phyloP scores from a whole-genome alignment of 2,888 invertebrate genomes.

The Tetheella fluctuosa region DNA sequence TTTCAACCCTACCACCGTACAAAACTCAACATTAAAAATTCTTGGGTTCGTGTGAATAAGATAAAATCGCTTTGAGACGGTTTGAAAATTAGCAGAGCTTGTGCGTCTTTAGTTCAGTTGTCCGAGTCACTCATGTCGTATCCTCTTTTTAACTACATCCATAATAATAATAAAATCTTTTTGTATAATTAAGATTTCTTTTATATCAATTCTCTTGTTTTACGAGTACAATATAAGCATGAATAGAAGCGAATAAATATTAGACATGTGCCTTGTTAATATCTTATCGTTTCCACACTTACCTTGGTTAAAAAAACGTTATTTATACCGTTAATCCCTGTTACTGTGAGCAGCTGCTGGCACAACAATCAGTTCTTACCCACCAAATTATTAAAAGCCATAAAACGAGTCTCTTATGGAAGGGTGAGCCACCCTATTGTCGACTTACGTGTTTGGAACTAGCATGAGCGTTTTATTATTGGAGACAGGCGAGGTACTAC shows the following conservation, averaged over 20 bases:
- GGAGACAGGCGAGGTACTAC: slow-evolving; percentile 61
- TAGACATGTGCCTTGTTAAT: slow-evolving; percentile 34
- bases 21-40: too few species aligned
- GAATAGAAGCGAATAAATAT: slow-evolving; percentile 37
- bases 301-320: slow-evolving; percentile 56
- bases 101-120: background rate
- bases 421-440: slow-evolving; percentile 80
- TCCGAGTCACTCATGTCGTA: background rate
- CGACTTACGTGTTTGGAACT: slow-evolving; percentile 71
- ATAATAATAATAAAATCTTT: background rate
- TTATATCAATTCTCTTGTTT: background rate
- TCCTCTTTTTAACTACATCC: background rate
- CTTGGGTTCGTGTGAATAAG: too few species aligned
- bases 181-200: background rate
- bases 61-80: too few species aligned
- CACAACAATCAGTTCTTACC: slow-evolving; percentile 79
- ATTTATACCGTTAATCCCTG: slow-evolving; percentile 69
- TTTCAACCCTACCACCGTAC: too few species aligned
- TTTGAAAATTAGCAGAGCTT: background rate
- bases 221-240: background rate
- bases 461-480: slow-evolving; percentile 75
- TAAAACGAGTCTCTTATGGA: slow-evolving; percentile 78
- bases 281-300: slow-evolving; percentile 56
- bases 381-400: slow-evolving; percentile 82
- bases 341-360: slow-evolving; percentile 73